Evolutionary conservation across 1,140 invertebrate genomes (phyloP), one percentile per base, ranked within the genome.

Genomic region (Hycleus phaleratus): DNA sequence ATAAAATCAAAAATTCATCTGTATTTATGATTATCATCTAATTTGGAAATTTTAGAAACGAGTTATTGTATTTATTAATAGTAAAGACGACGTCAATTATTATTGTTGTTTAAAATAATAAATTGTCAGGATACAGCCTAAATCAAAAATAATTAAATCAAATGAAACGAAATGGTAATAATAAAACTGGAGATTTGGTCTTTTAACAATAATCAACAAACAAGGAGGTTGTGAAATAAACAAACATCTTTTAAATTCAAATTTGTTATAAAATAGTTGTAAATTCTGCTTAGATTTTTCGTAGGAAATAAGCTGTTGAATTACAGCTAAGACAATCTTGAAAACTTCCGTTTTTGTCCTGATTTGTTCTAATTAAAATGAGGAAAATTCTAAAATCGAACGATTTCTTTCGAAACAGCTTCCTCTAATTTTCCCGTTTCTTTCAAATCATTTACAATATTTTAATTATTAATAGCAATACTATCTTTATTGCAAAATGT

Each of bases 1-100:
- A 48, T 50, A 43, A 49, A 58, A 46, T 12, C 32, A 32, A 5
- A 4, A 5, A 4, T 32, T 3, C 32, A 32, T 32, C 32, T 32
- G 32, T 32, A 32, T 32, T 32, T 32, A 32, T 18, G 18, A 18
- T 18, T 18, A 18, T 18, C 18, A 18, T 32, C 32, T 32, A 32
- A 32, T 32, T 32, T 32, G 32, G 4, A 32, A 32, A 32, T 32
- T 32, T 32, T 32, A 32, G 32, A 32, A 32, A 32, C 7, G 32
- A 24, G 40, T 18, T 7, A 11, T 49, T 25, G 18, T 18, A 18
- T 18, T 18, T 32, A 32, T 32, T 7, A 38, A 55, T 62, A 59
- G 57, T 53, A 62, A 48, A 59, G 61, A 59, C 46, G 46, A 62
- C 56, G 61, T 62, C 61, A 62, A 62, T 62, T 62, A 62, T 58